These are phyloP conservation scores for Stictonetta naevosa DNA, from an alignment of 2,113 vertebrate genomes.

Conservation along the genomic window DNA sequence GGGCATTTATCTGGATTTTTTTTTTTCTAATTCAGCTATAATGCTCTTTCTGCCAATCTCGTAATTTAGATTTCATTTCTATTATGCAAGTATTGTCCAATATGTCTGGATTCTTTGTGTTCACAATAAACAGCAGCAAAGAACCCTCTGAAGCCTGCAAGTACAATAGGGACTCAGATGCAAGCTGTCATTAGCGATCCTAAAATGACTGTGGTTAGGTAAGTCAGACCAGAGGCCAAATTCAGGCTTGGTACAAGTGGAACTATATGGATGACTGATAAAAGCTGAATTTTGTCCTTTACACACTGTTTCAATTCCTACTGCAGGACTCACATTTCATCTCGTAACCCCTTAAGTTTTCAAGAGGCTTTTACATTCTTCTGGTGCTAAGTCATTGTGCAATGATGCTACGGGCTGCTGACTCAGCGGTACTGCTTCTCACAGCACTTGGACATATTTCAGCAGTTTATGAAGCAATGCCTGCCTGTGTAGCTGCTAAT, in stretches of 20 bases:
- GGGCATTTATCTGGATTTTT: not conserved
- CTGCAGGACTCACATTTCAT: not conserved
- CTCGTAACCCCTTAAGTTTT: not conserved
- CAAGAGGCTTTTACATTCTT: not conserved
- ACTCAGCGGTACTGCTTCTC: not conserved
- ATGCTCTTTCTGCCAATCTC: not conserved
- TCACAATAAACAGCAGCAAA: not conserved
- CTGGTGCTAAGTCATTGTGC: not conserved
- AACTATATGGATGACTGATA: not conserved
- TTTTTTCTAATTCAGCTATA: not conserved
- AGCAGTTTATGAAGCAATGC: fast-evolving
- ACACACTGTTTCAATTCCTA: not conserved
- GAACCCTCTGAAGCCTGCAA: not conserved
- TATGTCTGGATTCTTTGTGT: not conserved
- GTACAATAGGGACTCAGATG: not conserved
- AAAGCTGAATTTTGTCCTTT: not conserved
- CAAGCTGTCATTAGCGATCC: fast-evolving
- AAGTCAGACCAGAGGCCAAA: not conserved
- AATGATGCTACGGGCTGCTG: not conserved
- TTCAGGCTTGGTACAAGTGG: not conserved
- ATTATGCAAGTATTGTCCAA: not conserved
- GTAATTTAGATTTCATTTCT: not conserved
- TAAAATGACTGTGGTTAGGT: not conserved
- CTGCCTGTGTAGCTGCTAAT: not conserved
- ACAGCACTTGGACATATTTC: not conserved